Evolutionary conservation across 2,113 vertebrate species (phyloP).

Genomic region (Tachycineta bicolor): DNA sequence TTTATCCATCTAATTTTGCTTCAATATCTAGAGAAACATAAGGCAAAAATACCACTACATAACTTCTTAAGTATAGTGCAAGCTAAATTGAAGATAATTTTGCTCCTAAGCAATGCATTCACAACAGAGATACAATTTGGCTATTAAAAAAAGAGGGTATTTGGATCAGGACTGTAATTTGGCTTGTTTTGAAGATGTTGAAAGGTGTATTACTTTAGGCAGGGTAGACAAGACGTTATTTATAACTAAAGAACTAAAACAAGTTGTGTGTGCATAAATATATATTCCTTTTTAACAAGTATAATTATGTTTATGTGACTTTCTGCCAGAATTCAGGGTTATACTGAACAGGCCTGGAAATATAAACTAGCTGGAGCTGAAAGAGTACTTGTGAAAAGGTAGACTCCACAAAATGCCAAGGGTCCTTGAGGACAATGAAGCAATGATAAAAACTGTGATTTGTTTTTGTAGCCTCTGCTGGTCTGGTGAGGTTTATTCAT

Average conservation of each 20-base stretch:
- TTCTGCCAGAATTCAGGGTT: neutral
- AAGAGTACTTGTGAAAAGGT: neutral
- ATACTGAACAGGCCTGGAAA: neutral
- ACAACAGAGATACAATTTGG: neutral
- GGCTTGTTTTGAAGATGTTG: neutral
- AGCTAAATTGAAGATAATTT: neutral
- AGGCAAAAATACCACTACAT: neutral
- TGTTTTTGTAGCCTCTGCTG: conserved; percentile 3
- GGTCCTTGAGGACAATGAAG: neutral
- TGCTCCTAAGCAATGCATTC: neutral
- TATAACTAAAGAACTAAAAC: neutral
- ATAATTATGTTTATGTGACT: neutral
- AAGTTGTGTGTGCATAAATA: neutral
- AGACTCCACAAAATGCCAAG: neutral
- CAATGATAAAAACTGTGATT: neutral
- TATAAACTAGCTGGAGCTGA: neutral
- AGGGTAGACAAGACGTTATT: neutral
- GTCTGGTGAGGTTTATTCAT: neutral
- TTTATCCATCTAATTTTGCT: neutral
- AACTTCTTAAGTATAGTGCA: neutral
- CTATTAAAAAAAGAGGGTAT: neutral
- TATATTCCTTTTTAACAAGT: neutral
- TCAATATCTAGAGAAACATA: neutral
- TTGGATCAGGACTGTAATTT: neutral
- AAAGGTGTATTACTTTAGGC: neutral